A percentile compares a stretch with the other conserved stretches of the same genome.
Evolutionary conservation across 1,140 invertebrate genomes (phyloP).

Genomic region (Brachionus calyciflorus): DNA sequence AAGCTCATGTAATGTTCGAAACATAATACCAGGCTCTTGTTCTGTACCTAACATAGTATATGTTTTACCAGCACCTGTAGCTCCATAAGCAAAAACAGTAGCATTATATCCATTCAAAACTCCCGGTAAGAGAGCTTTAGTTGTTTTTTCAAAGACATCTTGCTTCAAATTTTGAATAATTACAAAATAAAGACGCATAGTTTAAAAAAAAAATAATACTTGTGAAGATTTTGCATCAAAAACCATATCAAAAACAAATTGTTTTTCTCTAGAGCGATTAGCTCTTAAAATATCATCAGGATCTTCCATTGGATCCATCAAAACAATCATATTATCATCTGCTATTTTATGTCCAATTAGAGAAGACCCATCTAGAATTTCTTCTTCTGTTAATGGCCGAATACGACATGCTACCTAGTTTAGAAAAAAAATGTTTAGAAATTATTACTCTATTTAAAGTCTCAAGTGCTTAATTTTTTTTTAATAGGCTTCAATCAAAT

Average conservation of each 20-base stretch:
- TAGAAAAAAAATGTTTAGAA: conserved; percentile 14
- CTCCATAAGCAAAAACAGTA: conserved; percentile 93
- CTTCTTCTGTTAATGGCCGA: conserved; percentile 62
- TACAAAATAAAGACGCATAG: neutral
- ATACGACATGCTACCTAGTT: conserved; percentile 64
- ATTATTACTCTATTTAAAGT: too few relatives aligned
- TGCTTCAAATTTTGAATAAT: conserved; percentile 64
- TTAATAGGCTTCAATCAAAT: neutral
- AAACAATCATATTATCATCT: conserved; percentile 65
- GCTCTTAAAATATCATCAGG: conserved; percentile 67
- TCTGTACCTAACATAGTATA: conserved; percentile 90
- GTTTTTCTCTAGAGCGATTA: conserved; percentile 69
- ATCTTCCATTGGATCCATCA: conserved; percentile 68
- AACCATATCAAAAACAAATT: conserved; percentile 81
- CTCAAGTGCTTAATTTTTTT: neutral
- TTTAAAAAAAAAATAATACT: conserved; percentile 53
- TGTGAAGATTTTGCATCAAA: conserved; percentile 66
- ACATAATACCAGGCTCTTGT: conserved; percentile 81
- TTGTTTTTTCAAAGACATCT: conserved; percentile 75
- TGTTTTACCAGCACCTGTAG: conserved; percentile 88
- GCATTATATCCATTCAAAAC: conserved; percentile 69
- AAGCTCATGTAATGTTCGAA: conserved; percentile 76
- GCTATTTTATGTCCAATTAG: conserved; percentile 63
- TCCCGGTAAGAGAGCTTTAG: conserved; percentile 65
- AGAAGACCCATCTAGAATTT: conserved; percentile 60